Conservation (phyloP, 2,113 vertebrate genomes). For the Prolemur simus region DNA sequence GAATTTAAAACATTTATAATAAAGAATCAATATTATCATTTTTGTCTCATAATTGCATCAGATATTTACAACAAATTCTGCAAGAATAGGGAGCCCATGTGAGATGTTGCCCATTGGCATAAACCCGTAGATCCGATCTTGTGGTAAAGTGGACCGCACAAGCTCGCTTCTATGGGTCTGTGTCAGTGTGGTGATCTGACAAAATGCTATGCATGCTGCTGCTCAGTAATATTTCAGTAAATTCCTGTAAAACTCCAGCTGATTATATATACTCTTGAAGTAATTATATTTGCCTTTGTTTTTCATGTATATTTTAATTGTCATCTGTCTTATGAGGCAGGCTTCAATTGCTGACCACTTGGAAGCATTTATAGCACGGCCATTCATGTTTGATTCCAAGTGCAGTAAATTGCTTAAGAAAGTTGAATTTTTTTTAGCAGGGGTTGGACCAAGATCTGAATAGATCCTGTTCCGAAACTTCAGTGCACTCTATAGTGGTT, state of each 20-base stretch:
- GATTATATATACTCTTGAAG: neutral
- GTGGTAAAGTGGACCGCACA: conserved; percentile 95
- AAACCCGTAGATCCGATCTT: conserved; percentile 99
- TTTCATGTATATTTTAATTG: neutral
- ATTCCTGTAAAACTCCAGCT: conserved; percentile 8
- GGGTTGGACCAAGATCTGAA: neutral
- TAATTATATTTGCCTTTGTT: conserved; percentile 49
- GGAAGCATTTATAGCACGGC: neutral
- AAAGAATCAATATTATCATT: conserved; percentile 30
- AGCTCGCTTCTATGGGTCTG: conserved; percentile 99
- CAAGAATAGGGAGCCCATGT: conserved; percentile 29
- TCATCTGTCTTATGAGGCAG: conserved; percentile 24
- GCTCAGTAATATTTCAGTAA: conserved; percentile 28
- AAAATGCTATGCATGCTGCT: conserved; percentile 53
- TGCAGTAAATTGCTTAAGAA: conserved; percentile 7
- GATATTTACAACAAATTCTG: conserved; percentile 33
- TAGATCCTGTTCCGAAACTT: neutral
- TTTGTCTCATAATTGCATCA: neutral
- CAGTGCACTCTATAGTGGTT: neutral
- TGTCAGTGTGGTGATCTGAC: conserved; percentile 93
- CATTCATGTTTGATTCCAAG: conserved; percentile 16
- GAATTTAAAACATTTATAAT: conserved; percentile 38
- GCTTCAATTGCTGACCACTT: conserved; percentile 8
- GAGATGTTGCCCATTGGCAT: conserved; percentile 90
- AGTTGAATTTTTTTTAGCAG: conserved; percentile 19